Evolutionary conservation across 1,140 invertebrate genomes (phyloP), one percentile per base, ranked within the genome.

Genomic region (Bombyx mori): DNA sequence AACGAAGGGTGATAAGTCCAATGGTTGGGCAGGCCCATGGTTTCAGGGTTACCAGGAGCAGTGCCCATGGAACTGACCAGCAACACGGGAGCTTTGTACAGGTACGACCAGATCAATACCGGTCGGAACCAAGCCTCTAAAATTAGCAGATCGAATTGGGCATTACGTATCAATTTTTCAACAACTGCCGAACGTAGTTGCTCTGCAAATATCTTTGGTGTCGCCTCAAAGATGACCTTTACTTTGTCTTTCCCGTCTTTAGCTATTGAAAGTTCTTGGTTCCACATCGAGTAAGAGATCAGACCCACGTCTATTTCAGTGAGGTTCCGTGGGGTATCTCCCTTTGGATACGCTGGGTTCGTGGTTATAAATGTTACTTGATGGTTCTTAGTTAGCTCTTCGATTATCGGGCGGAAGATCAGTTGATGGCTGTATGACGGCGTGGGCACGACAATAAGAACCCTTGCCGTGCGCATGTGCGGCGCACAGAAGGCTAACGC

Each of bases 391-490:
- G 42, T 42, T 12, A 56, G 12, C 42, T 56, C 54, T 48, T 48
- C 35, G 45, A 42, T 7, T 42, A 56, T 9, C 5, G 54, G 54
- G 9, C 42, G 46, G 35, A 47, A 56, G 6, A 56, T 42, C 2
- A 42, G n/a, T 42, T 56, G 54, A 42, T 56, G 45, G 18, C 44
- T 55, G n/a, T 46, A 8, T 10, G 50, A 52, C 12, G 54, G 54
- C 12, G 26, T 46, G 18, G 54, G 45, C 22, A 43, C 45, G 2
- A 56, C 54, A 4, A 43, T 42, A 12, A 56, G 49, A 6, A 56
- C 48, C 42, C 26, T 48, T 18, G 12, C 12, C 12, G 12, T 18
- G 12, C 12, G 12, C 12, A 1, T 18, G 12, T 18, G 12, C 1
- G 12, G 12, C 12, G 12, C 12, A 18, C 12, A 18, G 1, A 18